A percentile compares a stretch with the other conserved stretches of the same genome.
Conservation (phyloP, 2,797 vertebrate genomes). For the Ambastaia sidthimunki region DNA sequence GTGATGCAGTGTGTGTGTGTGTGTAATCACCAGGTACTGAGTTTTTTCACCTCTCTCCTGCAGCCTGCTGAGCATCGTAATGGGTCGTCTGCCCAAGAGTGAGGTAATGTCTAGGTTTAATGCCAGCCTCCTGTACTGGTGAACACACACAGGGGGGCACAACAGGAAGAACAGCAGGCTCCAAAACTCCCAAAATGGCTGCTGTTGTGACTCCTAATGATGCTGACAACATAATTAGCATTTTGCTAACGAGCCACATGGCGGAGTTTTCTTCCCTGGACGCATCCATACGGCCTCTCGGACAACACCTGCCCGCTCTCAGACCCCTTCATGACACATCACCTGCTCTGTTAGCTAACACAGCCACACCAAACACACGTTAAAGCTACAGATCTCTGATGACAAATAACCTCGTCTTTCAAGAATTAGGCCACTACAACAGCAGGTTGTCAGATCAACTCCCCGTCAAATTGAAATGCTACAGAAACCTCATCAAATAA, state of each 20-base stretch:
- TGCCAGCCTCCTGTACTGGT: slow-evolving; percentile 94
- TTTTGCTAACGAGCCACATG: slow-evolving; percentile 58
- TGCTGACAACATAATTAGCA: slow-evolving; percentile 59
- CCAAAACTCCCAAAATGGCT: slow-evolving; percentile 59
- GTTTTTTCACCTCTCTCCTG: slow-evolving; percentile 83
- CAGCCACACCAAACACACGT: slow-evolving; percentile 14
- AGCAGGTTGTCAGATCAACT: slow-evolving; percentile 30
- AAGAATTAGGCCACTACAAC: slow-evolving; percentile 12
- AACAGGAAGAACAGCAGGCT: slow-evolving; percentile 60
- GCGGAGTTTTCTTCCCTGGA: slow-evolving; percentile 38
- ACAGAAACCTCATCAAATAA: slow-evolving; percentile 46
- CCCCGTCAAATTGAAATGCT: background rate
- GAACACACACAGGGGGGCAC: slow-evolving; percentile 58
- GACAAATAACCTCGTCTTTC: slow-evolving; percentile 34
- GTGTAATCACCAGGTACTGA: slow-evolving; percentile 91
- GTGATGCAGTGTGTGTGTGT: slow-evolving; percentile 49
- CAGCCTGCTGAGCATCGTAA: slow-evolving; percentile 93
- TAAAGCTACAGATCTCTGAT: slow-evolving; percentile 6
- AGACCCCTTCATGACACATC: slow-evolving; percentile 38
- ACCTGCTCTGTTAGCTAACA: slow-evolving; percentile 7
- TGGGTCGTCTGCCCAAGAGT: slow-evolving; percentile 95
- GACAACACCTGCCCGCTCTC: slow-evolving; percentile 40
- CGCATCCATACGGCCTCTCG: slow-evolving; percentile 37
- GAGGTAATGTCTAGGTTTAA: slow-evolving; percentile 99
- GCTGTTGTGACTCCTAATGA: slow-evolving; percentile 62